These are phyloP conservation scores for Oryzias celebensis DNA, from an alignment of 2,113 vertebrate species.

Conservation along the genomic window DNA sequence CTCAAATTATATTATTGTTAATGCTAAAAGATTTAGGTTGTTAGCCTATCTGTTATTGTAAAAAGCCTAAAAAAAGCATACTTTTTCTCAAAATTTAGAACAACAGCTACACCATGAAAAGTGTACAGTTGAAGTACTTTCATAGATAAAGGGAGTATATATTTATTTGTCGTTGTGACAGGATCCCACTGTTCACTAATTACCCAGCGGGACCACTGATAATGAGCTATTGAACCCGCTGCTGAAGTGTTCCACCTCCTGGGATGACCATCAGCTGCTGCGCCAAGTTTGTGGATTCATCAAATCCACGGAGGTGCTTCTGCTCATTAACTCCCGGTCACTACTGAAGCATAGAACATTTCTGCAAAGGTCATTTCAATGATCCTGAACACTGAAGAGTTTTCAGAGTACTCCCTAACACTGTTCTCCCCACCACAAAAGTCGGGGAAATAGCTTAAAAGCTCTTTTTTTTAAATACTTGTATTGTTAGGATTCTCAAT, in stretches of 20 bases:
- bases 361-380: conserved; percentile 69
- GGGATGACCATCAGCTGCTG: conserved; percentile 65
- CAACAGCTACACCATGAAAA: background rate
- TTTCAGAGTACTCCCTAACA: conserved; percentile 23
- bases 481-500: too few species aligned
- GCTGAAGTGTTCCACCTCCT: conserved; percentile 57
- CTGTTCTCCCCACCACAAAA: conserved; percentile 24
- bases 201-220: conserved; percentile 74
- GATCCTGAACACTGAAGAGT: conserved; percentile 22
- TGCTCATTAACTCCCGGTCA: conserved; percentile 64
- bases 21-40: too few species aligned
- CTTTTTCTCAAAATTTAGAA: background rate
- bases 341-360: conserved; percentile 51
- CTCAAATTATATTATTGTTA: too few species aligned
- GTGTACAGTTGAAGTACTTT: conserved; percentile 22
- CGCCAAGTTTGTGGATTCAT: conserved; percentile 54
- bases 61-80: background rate
- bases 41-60: too few species aligned
- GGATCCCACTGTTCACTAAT: conserved; percentile 73
- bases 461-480: too few species aligned
- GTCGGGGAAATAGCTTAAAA: conserved; percentile 4
- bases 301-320: conserved; percentile 58
- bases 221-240: conserved; percentile 80
- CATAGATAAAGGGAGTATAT: conserved; percentile 38
- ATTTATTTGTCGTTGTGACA: conserved; percentile 71